phyloP scores from a whole-genome alignment of 2,113 vertebrate genomes.

The Erinaceus europaeus region DNA sequence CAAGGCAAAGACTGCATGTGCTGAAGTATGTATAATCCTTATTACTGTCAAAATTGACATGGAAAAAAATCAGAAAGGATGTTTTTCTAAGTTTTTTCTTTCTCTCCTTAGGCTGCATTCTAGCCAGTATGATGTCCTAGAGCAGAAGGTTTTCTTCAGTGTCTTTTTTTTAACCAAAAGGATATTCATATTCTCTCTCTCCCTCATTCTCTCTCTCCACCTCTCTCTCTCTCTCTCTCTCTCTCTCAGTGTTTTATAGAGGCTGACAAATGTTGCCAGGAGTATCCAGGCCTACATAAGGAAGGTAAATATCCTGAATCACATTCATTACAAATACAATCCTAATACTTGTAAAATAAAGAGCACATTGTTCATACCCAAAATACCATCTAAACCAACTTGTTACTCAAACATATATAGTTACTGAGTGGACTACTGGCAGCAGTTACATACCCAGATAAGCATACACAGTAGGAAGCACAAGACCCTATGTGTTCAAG shows the following conservation, averaged over 20 bases:
- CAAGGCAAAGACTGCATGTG: accelerated
- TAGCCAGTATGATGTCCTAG: not conserved
- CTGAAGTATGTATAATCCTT: not conserved
- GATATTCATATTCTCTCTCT: not conserved
- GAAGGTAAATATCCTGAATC: not conserved
- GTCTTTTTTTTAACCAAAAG: slow-evolving; percentile 14
- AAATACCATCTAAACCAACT: not conserved
- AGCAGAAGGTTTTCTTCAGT: slow-evolving; percentile 26
- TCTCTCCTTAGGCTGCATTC: slow-evolving; percentile 51
- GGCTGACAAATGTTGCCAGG: not conserved
- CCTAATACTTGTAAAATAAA: not conserved
- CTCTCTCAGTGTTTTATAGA: not conserved
- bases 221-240: not conserved
- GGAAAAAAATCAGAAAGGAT: not conserved
- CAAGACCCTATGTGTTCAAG: too few relatives aligned
- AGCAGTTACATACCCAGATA: too few relatives aligned
- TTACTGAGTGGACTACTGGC: too few relatives aligned
- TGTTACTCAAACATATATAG: not conserved
- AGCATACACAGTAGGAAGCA: too few relatives aligned
- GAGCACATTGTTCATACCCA: not conserved
- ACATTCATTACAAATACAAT: not conserved
- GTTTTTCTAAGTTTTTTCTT: slow-evolving; percentile 9
- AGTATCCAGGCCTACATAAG: not conserved
- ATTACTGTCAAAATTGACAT: not conserved
- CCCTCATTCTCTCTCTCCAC: not conserved